Evolutionary conservation across 2,113 vertebrate genomes (phyloP).

Genomic region (Anas platyrhynchos): DNA sequence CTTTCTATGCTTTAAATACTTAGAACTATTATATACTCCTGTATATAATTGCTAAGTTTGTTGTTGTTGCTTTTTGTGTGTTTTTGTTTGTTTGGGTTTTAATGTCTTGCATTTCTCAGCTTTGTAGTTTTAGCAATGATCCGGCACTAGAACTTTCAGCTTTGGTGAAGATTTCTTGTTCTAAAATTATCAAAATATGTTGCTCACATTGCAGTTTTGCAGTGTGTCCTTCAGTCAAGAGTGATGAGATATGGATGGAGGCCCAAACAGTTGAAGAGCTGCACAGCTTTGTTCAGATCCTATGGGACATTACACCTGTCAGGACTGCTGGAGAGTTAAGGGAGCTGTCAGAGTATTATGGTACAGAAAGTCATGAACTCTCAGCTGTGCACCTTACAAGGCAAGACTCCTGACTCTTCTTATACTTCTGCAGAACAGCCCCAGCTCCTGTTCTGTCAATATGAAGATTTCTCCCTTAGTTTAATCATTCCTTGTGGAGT

Average conservation of each 20-base stretch:
- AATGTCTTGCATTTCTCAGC: neutral
- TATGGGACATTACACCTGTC: neutral
- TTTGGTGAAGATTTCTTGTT: neutral
- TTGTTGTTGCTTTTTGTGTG: neutral
- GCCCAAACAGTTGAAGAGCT: neutral
- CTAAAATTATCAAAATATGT: neutral
- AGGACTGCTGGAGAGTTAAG: neutral
- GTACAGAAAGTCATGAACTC: rapidly evolving
- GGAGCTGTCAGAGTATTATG: rapidly evolving
- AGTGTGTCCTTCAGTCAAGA: neutral
- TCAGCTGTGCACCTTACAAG: neutral
- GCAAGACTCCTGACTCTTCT: neutral
- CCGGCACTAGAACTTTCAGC: neutral
- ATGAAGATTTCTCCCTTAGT: neutral
- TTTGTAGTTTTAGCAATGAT: neutral
- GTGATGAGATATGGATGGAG: rapidly evolving
- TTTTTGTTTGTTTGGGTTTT: neutral
- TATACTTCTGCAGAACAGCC: neutral
- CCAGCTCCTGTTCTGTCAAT: neutral
- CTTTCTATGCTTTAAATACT: neutral
- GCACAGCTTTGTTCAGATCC: neutral
- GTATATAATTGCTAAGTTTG: neutral
- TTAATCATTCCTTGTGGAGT: neutral
- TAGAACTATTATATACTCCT: neutral
- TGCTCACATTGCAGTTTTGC: neutral